phyloP scores from a whole-genome alignment of 2,888 invertebrate species.

The Serrognathus titanus region DNA sequence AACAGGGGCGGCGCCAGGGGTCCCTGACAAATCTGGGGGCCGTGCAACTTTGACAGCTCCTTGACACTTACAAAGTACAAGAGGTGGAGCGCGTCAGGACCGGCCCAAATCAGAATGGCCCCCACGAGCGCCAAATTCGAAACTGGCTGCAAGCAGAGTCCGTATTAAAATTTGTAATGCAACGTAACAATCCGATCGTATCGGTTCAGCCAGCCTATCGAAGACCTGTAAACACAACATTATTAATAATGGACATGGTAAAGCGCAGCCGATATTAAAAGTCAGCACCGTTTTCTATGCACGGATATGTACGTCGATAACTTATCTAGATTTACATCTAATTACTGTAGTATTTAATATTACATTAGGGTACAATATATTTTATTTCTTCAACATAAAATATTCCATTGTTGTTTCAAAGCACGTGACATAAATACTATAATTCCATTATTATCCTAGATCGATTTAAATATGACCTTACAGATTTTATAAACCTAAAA shows the following conservation, averaged over 20 bases:
- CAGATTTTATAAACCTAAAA: not conserved
- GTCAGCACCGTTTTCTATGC: not conserved
- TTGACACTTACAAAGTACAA: slow-evolving; percentile 50
- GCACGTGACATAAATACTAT: slow-evolving; percentile 5
- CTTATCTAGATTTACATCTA: slow-evolving; percentile 14
- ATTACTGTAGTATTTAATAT: slow-evolving; percentile 14
- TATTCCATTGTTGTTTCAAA: slow-evolving; percentile 1
- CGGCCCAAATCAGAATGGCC: slow-evolving; percentile 51
- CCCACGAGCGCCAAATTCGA: slow-evolving; percentile 46
- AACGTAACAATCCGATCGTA: slow-evolving; percentile 13
- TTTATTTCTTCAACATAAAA: slow-evolving; percentile 14
- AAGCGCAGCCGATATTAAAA: not conserved
- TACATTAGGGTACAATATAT: slow-evolving; percentile 8
- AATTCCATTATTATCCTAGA: slow-evolving; percentile 3
- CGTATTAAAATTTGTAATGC: slow-evolving; percentile 7
- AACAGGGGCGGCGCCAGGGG: slow-evolving; percentile 47
- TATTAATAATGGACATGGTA: slow-evolving; percentile 7
- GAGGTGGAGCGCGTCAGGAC: slow-evolving; percentile 49
- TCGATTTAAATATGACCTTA: not conserved
- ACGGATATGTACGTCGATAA: slow-evolving; percentile 1
- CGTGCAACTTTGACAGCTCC: slow-evolving; percentile 47
- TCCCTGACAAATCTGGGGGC: slow-evolving; percentile 49
- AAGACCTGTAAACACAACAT: slow-evolving; percentile 14
- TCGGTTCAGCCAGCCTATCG: slow-evolving; percentile 8
- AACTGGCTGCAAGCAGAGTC: slow-evolving; percentile 19